Evolutionary conservation across 2,888 invertebrate genomes (phyloP).

Genomic region (Melinopterus prodromus): DNA sequence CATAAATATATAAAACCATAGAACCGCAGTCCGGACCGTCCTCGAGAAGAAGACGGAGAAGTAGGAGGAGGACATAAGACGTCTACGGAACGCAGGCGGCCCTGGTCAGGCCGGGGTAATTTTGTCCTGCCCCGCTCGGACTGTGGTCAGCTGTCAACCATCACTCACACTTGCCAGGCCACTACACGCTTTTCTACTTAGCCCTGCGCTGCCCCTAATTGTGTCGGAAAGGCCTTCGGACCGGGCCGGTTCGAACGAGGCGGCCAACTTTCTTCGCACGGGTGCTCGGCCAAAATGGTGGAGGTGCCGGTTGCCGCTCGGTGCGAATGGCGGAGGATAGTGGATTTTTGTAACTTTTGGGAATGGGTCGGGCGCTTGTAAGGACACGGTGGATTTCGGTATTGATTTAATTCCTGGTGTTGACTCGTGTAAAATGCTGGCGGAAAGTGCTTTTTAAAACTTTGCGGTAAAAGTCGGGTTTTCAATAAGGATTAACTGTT

Average conservation of each 20-base stretch:
- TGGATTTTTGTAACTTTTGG: slow-evolving; percentile 13
- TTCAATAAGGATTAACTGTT: neutral
- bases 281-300: neutral
- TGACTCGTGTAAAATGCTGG: neutral
- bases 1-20: slow-evolving; percentile 25
- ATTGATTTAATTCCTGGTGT: slow-evolving; percentile 43
- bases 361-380: slow-evolving; percentile 38
- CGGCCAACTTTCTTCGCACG: slow-evolving; percentile 4
- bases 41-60: slow-evolving; percentile 7
- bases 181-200: slow-evolving; percentile 64
- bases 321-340: neutral
- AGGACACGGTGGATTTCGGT: slow-evolving; percentile 41
- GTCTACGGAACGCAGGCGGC: slow-evolving; percentile 52
- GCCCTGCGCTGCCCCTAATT: slow-evolving; percentile 60
- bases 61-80: slow-evolving; percentile 52
- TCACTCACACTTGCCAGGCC: slow-evolving; percentile 60
- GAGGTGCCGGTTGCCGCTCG: slow-evolving; percentile 11
- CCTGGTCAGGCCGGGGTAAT: slow-evolving; percentile 39
- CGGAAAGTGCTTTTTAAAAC: slow-evolving; percentile 13
- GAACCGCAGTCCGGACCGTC: neutral
- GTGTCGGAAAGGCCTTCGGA: slow-evolving; percentile 56
- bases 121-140: slow-evolving; percentile 50
- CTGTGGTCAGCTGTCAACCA: slow-evolving; percentile 61
- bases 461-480: neutral
- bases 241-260: slow-evolving; percentile 6